Evolutionary conservation across 2,888 invertebrate genomes (phyloP).

Genomic region (Lycophotia porphyrea): DNA sequence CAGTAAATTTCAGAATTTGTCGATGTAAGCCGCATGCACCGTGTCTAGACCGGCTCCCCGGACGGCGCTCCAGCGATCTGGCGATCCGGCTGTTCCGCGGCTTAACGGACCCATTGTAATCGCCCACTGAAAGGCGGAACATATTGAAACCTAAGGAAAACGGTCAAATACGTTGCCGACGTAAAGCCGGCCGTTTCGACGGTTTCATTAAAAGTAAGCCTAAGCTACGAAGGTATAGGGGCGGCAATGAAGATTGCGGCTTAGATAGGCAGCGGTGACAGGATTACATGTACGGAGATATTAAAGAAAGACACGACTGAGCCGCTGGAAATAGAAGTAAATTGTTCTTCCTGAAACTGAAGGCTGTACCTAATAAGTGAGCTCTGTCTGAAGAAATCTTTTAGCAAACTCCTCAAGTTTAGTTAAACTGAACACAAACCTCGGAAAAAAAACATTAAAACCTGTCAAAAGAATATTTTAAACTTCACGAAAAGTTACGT

Average conservation of each 20-base stretch:
- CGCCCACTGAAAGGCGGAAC: constrained; percentile 59
- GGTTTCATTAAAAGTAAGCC: constrained; percentile 63
- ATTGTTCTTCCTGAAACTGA: constrained; percentile 28
- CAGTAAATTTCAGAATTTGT: constrained; percentile 69
- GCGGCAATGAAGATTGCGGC: constrained; percentile 61
- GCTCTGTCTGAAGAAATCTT: constrained; percentile 1
- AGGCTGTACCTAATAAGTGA: constrained; percentile 13
- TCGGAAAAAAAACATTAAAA: constrained; percentile 22
- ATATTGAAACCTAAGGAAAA: constrained; percentile 62
- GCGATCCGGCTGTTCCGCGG: constrained; percentile 39
- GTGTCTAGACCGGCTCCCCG: constrained; percentile 33
- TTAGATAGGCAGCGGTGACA: constrained; percentile 57
- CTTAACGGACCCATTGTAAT: constrained; percentile 62
- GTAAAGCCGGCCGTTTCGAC: constrained; percentile 50
- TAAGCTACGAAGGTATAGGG: constrained; percentile 56
- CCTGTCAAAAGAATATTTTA: constrained; percentile 41
- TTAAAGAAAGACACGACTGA: constrained; percentile 41
- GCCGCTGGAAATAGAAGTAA: constrained; percentile 38
- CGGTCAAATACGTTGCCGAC: constrained; percentile 50
- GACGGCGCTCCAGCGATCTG: constrained; percentile 23
- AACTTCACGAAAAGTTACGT: constrained; percentile 42
- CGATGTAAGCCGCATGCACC: constrained; percentile 63
- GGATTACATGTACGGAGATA: constrained; percentile 52
- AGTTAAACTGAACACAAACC: constrained; percentile 25
- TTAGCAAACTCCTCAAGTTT: constrained; percentile 10